Conservation (phyloP, 2,797 vertebrate genomes). For the Acrossocheilus fasciatus region DNA sequence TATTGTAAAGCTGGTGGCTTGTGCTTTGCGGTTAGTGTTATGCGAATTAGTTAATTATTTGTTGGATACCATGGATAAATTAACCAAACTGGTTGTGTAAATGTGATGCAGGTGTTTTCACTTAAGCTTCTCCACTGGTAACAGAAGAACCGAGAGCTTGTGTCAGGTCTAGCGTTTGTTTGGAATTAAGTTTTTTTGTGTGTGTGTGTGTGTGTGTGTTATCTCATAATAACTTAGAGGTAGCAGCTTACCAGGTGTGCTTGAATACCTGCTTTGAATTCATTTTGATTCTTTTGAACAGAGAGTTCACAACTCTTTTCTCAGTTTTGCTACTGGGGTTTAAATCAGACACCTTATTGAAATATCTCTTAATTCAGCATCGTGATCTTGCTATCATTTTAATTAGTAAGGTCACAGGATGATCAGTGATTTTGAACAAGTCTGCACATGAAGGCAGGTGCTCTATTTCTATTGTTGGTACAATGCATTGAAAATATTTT, state of each 20-base stretch:
- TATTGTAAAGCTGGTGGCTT: not conserved
- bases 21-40: not conserved
- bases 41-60: not conserved
- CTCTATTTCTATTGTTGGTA: not conserved
- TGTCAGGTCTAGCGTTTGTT: not conserved
- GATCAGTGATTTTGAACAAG: not conserved
- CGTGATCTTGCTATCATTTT: not conserved
- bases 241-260: not conserved
- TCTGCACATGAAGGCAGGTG: not conserved
- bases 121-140: not conserved
- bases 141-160: not conserved
- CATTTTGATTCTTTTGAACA: not conserved
- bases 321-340: not conserved
- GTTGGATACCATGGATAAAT: not conserved
- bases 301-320: not conserved
- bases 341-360: not conserved
- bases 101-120: slow-evolving; percentile 4
- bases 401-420: not conserved
- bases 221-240: not conserved
- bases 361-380: not conserved
- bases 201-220: not conserved
- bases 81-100: not conserved
- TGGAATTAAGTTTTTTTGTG: not conserved
- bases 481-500: not conserved
- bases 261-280: not conserved